phyloP scores from a whole-genome alignment of 1,140 invertebrate species.

The Coptotermes formosanus region DNA sequence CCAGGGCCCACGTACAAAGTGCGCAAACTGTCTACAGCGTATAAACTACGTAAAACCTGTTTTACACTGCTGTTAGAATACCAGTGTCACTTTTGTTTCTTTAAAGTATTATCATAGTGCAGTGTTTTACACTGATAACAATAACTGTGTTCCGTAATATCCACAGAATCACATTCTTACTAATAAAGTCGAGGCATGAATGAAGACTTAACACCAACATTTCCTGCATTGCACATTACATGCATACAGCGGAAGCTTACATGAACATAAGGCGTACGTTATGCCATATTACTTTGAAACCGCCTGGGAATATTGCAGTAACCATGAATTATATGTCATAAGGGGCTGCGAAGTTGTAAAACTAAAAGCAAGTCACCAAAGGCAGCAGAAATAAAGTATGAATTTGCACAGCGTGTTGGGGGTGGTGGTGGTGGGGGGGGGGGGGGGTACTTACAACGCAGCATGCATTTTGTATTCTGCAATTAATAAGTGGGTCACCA shows the following conservation, averaged over 20 bases:
- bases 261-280: not conserved
- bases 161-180: not conserved
- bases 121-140: not conserved
- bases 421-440: too few species aligned
- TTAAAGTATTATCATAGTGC: not conserved
- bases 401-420: not conserved
- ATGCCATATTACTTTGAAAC: not conserved
- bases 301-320: not conserved
- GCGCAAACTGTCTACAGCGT: too few species aligned
- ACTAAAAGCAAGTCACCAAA: not conserved
- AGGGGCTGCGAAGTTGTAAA: not conserved
- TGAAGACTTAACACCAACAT: not conserved
- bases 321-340: not conserved
- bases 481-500: not conserved
- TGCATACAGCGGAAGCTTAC: not conserved
- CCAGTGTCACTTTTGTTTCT: not conserved
- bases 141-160: not conserved
- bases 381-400: not conserved
- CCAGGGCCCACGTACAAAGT: too few species aligned
- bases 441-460: not conserved
- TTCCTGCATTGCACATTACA: not conserved
- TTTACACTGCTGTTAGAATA: too few species aligned
- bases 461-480: not conserved
- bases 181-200: not conserved
- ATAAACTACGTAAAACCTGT: too few species aligned